phyloP scores from a whole-genome alignment of 2,797 vertebrate species.

The Orientallactaga sibirica region DNA sequence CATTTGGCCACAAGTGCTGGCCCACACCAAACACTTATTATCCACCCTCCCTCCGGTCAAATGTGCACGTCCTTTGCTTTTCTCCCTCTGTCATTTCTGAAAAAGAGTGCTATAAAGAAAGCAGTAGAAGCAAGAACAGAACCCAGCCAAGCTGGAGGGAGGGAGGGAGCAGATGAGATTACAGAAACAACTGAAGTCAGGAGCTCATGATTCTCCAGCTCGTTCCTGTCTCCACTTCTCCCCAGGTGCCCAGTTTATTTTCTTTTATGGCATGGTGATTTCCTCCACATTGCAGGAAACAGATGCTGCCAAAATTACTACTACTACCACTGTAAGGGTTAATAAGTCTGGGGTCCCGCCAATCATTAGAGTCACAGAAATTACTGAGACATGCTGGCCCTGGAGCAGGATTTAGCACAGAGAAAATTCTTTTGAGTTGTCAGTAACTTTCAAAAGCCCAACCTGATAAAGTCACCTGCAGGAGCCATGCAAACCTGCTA shows the following conservation, averaged over 20 bases:
- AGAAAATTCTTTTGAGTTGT: no score
- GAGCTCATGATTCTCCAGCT: neutral
- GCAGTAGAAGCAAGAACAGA: neutral
- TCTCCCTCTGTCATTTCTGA: neutral
- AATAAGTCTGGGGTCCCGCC: no score
- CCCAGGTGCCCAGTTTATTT: neutral
- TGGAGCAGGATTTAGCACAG: no score
- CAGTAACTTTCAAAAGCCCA: no score
- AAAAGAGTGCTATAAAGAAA: neutral
- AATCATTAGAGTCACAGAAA: no score
- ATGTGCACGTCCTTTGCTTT: neutral
- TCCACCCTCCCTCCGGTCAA: neutral
- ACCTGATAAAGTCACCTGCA: no score
- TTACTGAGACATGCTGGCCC: no score
- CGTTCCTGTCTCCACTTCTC: neutral
- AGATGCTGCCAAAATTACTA: neutral
- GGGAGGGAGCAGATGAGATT: neutral
- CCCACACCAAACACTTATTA: neutral
- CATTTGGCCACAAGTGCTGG: neutral
- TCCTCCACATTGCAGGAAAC: neutral
- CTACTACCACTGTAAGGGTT: no score
- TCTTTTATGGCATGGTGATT: neutral
- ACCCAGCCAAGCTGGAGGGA: neutral
- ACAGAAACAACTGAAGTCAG: neutral
- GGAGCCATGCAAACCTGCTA: no score